Evolutionary conservation across 2,797 vertebrate genomes (phyloP).

Genomic region (Pelochelys cantorii): DNA sequence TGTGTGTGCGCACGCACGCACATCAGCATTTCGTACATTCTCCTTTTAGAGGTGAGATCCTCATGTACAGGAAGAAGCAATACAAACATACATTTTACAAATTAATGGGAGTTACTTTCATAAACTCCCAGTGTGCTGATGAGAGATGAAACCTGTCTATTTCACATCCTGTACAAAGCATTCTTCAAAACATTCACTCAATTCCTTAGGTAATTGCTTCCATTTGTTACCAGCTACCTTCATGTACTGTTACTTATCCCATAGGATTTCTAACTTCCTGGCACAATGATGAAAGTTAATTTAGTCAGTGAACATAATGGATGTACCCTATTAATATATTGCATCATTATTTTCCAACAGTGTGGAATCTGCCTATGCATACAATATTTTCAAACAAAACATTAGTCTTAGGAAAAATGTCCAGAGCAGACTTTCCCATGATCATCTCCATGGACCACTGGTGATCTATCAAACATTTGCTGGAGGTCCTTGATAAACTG

Average conservation of each 20-base stretch:
- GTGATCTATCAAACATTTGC: background rate
- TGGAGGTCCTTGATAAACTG: background rate
- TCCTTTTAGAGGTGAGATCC: background rate
- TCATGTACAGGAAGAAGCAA: background rate
- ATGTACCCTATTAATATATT: background rate
- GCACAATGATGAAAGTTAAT: background rate
- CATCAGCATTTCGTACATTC: background rate
- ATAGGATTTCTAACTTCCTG: slow-evolving; percentile 13
- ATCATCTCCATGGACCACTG: background rate
- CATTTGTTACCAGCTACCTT: background rate
- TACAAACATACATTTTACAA: background rate
- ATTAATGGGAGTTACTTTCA: background rate
- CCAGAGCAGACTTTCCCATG: fast-evolving
- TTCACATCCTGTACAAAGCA: background rate
- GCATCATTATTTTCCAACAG: background rate
- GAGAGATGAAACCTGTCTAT: background rate
- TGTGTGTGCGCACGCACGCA: too few species aligned
- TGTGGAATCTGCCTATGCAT: background rate
- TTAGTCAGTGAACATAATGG: background rate
- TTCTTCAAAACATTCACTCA: slow-evolving; percentile 12
- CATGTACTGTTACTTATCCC: background rate
- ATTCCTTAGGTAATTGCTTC: background rate
- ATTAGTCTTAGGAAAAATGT: background rate
- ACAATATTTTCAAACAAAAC: background rate
- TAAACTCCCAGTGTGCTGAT: background rate